Percentiles rank a stretch among this genome's conserved stretches.
These are phyloP conservation scores for Pandion haliaetus DNA, from an alignment of 2,113 vertebrate genomes.

Conservation along the genomic window DNA sequence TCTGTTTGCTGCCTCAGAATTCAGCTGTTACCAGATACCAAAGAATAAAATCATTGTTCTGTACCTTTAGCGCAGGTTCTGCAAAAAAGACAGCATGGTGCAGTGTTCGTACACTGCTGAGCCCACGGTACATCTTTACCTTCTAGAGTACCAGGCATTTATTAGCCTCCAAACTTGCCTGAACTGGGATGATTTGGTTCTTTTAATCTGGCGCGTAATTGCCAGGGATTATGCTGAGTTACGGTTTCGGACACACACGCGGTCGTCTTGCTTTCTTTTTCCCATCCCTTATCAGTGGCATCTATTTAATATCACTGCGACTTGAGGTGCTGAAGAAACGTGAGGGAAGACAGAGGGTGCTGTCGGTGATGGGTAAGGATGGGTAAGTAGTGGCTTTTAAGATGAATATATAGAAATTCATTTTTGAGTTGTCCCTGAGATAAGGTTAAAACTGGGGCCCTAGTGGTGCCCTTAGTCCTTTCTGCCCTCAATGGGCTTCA, in stretches of 20 bases:
- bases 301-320: background rate
- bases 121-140: background rate
- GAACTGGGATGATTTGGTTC: background rate
- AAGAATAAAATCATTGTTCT: background rate
- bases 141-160: background rate
- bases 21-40: background rate
- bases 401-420: accelerated
- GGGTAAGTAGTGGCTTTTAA: background rate
- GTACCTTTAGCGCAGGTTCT: background rate
- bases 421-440: background rate
- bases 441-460: background rate
- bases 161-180: background rate
- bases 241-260: background rate
- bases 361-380: background rate
- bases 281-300: background rate
- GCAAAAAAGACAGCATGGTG: background rate
- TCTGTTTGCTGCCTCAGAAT: background rate
- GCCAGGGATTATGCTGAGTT: background rate
- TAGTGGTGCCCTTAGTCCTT: background rate
- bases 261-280: background rate
- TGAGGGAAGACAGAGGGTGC: background rate
- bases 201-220: background rate
- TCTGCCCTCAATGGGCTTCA: background rate
- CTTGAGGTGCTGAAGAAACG: background rate
- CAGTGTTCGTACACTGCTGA: background rate